A percentile compares a stretch with the other conserved stretches of the same genome.
phyloP scores from a whole-genome alignment of 2,888 invertebrate genomes.

The Campoplex capitator region DNA sequence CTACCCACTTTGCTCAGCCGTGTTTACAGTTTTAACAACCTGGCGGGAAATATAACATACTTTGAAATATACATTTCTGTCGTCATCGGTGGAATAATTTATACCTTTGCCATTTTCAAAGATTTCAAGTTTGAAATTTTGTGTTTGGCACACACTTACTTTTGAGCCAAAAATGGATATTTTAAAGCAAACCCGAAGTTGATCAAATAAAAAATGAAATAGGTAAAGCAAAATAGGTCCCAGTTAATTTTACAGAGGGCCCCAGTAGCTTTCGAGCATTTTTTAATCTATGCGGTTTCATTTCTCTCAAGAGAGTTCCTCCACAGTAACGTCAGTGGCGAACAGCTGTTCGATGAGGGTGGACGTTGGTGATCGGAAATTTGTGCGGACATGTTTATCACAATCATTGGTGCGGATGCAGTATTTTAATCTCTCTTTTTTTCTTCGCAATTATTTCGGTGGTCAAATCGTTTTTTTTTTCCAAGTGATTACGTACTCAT shows the following conservation, averaged over 20 bases:
- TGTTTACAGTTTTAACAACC: not conserved
- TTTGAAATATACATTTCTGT: not conserved
- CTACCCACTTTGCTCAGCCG: not conserved
- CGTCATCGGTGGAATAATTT: too few species aligned
- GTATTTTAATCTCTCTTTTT: conserved; percentile 27
- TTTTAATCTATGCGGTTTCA: not conserved
- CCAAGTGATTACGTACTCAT: conserved; percentile 35
- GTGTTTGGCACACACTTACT: too few species aligned
- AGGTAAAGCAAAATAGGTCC: not conserved
- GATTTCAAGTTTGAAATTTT: too few species aligned
- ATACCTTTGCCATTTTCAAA: too few species aligned
- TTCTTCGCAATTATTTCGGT: conserved; percentile 45
- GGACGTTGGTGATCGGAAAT: conserved; percentile 24
- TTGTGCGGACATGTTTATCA: conserved; percentile 67
- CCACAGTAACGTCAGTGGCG: conserved; percentile 31
- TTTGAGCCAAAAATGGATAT: too few species aligned
- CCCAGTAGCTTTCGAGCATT: not conserved
- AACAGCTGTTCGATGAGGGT: conserved; percentile 62
- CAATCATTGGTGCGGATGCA: conserved; percentile 48
- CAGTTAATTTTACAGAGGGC: not conserved
- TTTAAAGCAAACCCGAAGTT: too few species aligned
- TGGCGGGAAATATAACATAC: not conserved
- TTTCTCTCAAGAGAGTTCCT: conserved; percentile 14
- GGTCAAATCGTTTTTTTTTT: conserved; percentile 10
- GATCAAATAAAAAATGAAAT: not conserved